Evolutionary conservation across 2,113 vertebrate species (phyloP), one percentile per base, ranked within the genome.

Genomic region (Macroglossus sobrinus): DNA sequence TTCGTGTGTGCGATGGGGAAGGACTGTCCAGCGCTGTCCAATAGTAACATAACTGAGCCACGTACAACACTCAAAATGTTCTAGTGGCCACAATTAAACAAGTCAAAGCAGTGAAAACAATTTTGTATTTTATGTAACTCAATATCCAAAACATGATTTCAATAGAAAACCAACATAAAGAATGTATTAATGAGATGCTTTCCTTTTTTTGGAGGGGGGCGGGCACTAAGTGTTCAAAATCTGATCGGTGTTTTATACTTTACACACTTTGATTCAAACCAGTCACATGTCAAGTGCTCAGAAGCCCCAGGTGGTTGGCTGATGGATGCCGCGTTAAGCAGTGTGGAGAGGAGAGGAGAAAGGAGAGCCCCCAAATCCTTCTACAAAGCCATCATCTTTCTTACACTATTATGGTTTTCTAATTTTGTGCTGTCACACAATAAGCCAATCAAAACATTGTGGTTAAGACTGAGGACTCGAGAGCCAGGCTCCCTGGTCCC

Each of bases 261-360:
- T n/a, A 35, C 57, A 30, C 26, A 47, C 38, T 45, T 66, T 3
- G 7, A 14, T 80, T 71, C 63, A 18, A 40, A 26, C 59, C 26
- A 61, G 24, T 7, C 55, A 10, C 59, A 26, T 12, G 26, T 28
- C 59, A 61, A 61, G 57, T 59, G 57, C 24, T 59, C 57, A 59
- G 24, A 61, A 28, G 26, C 26, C 59, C 24, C 24, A 4, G 0
- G 26, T 21, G 84, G 35, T 16, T 14, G 5, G 35, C 26, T 14
- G 5, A 28, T 43, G 22, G 35, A 15, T 0, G 5, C 35, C 12
- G 0, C 7, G n/a, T 18, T 33, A 26, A 14, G 19, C 50, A 26
- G 33, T 22, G 53, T 8, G 13, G 18, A 35, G 30, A 28, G 50
- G 53, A 47, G 0, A 22, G 57, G 38, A 14, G 26, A 55, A 40